phyloP scores from a whole-genome alignment of 2,113 vertebrate species.

The Sorex araneus region DNA sequence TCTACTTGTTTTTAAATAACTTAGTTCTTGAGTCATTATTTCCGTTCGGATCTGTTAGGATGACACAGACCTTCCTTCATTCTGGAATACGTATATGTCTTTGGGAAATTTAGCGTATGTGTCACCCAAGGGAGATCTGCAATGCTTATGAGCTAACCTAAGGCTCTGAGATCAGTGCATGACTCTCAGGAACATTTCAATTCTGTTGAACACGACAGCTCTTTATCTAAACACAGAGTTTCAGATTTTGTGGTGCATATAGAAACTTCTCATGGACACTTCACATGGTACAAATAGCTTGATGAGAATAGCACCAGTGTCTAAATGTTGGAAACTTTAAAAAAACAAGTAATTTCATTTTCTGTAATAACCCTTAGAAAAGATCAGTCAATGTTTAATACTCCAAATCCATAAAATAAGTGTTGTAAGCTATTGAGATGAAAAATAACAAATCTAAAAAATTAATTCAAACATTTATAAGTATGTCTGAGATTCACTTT shows the following conservation, averaged over 20 bases:
- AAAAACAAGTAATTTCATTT: conserved; percentile 36
- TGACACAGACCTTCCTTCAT: conserved; percentile 25
- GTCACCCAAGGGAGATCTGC: background rate
- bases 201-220: background rate
- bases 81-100: background rate
- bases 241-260: conserved; percentile 24
- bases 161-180: background rate
- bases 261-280: conserved; percentile 16
- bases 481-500: conserved; percentile 44
- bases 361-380: conserved; percentile 8
- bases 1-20: background rate
- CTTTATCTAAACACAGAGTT: conserved; percentile 31
- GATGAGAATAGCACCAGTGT: background rate
- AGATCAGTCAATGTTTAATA: conserved; percentile 30
- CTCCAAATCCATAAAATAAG: no score
- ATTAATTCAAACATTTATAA: conserved; percentile 31
- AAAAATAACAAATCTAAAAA: conserved; percentile 40
- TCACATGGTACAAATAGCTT: background rate
- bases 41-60: conserved; percentile 1
- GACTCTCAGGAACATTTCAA: background rate
- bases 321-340: conserved; percentile 40
- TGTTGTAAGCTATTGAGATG: conserved; percentile 30
- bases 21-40: conserved; percentile 36
- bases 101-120: conserved; percentile 11
- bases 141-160: conserved; percentile 27